Conservation (phyloP, 2,797 vertebrate genomes). For the Malurus splendens region DNA sequence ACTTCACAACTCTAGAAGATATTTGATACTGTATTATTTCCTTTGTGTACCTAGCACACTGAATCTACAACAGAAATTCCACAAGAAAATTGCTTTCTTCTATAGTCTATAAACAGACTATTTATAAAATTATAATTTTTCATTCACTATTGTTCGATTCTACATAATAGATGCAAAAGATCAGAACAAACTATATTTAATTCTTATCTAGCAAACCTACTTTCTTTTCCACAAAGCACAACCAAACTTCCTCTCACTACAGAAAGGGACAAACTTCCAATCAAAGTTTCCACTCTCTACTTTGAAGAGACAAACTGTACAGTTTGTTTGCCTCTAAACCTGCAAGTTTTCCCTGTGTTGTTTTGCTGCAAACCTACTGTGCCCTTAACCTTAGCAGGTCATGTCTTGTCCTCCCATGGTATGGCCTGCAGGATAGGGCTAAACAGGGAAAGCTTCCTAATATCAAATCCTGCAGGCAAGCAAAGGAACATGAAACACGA, state of each 20-base stretch:
- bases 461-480: background rate
- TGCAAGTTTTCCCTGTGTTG: background rate
- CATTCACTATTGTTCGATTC: background rate
- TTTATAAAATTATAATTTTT: background rate
- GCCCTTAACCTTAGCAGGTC: background rate
- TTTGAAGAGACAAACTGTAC: background rate
- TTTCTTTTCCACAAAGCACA: background rate
- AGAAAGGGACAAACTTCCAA: background rate
- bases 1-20: background rate
- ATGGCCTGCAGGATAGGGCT: background rate
- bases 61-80: background rate
- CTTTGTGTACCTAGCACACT: background rate
- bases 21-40: background rate
- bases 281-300: background rate
- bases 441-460: background rate
- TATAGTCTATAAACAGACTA: too few species aligned
- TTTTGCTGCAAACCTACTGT: background rate
- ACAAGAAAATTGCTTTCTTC: background rate
- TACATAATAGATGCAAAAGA: background rate
- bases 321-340: background rate
- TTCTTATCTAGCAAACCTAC: background rate
- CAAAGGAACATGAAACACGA: background rate
- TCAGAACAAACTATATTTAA: background rate
- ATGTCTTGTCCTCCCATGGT: background rate
- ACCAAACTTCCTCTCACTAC: background rate